phyloP scores from a whole-genome alignment of 2,797 vertebrate genomes.

The Tarsius wallacei region DNA sequence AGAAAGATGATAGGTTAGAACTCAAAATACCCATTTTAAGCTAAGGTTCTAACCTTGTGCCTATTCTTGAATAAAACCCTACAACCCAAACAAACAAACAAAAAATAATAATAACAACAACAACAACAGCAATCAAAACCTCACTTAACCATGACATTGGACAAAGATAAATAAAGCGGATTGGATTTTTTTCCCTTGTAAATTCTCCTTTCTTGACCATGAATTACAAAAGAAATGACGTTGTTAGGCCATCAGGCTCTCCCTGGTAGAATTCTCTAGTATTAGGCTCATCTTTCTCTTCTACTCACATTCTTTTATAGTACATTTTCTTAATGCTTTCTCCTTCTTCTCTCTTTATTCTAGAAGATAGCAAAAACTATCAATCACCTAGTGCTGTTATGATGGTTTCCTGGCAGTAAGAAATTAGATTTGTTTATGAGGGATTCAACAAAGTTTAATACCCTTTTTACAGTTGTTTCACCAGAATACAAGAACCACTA shows the following conservation, averaged over 20 bases:
- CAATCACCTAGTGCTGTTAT: conserved; percentile 77
- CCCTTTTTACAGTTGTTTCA: conserved; percentile 80
- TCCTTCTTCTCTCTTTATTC: conserved; percentile 78
- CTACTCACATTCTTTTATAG: neutral
- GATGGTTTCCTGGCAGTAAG: conserved; percentile 85
- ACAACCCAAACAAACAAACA: neutral
- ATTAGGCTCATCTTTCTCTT: neutral
- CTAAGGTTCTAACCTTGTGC: fast-evolving
- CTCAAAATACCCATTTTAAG: neutral
- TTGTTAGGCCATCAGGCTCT: neutral
- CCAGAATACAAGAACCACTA: conserved; percentile 50
- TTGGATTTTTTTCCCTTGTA: neutral
- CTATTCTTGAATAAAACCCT: fast-evolving
- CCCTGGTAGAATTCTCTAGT: conserved; percentile 59
- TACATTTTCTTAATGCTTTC: conserved; percentile 80
- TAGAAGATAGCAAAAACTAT: conserved; percentile 85
- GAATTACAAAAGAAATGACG: neutral
- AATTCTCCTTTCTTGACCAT: neutral
- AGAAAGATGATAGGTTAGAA: neutral
- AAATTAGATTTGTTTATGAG: conserved; percentile 87
- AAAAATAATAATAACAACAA: neutral
- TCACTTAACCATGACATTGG: neutral
- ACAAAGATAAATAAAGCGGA: neutral
- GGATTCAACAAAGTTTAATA: conserved; percentile 72
- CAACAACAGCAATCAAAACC: neutral